phyloP scores from a whole-genome alignment of 2,888 invertebrate species.

The Hedychridium roseum region DNA sequence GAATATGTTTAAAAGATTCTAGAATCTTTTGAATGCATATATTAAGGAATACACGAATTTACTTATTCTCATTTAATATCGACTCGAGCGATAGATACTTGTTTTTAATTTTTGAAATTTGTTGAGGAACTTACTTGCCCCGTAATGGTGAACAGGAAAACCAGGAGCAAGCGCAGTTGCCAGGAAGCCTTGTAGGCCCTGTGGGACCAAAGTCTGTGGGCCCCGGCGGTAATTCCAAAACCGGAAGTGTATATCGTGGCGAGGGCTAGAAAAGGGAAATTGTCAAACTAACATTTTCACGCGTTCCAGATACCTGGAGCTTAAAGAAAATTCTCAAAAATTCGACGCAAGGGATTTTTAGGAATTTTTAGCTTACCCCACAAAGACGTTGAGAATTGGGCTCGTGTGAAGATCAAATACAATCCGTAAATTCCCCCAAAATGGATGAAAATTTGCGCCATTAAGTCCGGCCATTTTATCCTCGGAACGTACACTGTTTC shows the following conservation, averaged over 20 bases:
- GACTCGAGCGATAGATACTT: no score
- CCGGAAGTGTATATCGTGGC: slow-evolving; percentile 76
- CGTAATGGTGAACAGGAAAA: slow-evolving; percentile 78
- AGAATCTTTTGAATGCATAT: neutral
- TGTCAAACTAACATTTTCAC: neutral
- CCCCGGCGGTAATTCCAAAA: slow-evolving; percentile 84
- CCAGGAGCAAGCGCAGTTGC: slow-evolving; percentile 74
- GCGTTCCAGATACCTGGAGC: neutral
- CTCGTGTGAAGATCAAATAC: slow-evolving; percentile 70
- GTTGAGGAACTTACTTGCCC: slow-evolving; percentile 80
- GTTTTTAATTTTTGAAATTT: no score
- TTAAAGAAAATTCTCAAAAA: no score
- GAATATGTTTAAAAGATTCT: neutral
- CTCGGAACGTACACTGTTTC: slow-evolving; percentile 67
- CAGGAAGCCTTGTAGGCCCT: slow-evolving; percentile 78
- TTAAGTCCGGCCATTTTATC: slow-evolving; percentile 78
- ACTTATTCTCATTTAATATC: no score
- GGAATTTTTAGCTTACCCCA: no score
- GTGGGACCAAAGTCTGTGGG: slow-evolving; percentile 83
- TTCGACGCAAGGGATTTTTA: no score
- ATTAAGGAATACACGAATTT: neutral
- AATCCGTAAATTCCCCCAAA: slow-evolving; percentile 75
- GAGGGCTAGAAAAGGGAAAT: slow-evolving; percentile 62
- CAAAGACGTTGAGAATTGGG: slow-evolving; percentile 71
- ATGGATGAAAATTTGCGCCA: slow-evolving; percentile 76